Evolutionary conservation across 2,797 vertebrate genomes (phyloP).

Genomic region (Menidia menidia): DNA sequence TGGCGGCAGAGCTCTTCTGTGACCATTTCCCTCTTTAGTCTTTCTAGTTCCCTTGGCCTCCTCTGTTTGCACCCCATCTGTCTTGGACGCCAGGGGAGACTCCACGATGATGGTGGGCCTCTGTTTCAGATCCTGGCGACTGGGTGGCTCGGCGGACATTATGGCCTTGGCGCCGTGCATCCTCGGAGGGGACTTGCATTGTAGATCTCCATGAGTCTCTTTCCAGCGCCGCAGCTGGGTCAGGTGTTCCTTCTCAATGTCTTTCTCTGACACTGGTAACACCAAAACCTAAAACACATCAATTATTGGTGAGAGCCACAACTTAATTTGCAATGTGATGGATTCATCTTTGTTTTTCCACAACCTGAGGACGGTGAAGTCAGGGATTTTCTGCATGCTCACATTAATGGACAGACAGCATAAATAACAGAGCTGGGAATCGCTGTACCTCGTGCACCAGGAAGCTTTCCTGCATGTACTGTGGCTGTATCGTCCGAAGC

Average conservation of each 20-base stretch:
- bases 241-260: slow-evolving; percentile 94
- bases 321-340: neutral
- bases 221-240: slow-evolving; percentile 93
- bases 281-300: slow-evolving; percentile 85
- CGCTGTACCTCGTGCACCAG: slow-evolving; percentile 90
- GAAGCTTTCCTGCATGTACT: slow-evolving; percentile 92
- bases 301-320: neutral
- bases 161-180: slow-evolving; percentile 96
- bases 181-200: slow-evolving; percentile 89
- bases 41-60: slow-evolving; percentile 29
- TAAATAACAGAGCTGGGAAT: neutral
- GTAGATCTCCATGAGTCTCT: slow-evolving; percentile 89
- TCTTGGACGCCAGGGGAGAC: slow-evolving; percentile 36
- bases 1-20: slow-evolving; percentile 18
- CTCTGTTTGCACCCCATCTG: slow-evolving; percentile 4
- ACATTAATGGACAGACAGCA: slow-evolving; percentile 15
- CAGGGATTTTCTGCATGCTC: slow-evolving; percentile 1
- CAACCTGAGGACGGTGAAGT: slow-evolving; percentile 33
- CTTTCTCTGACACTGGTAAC: slow-evolving; percentile 88
- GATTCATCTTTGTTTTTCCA: neutral
- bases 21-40: slow-evolving; percentile 31
- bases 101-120: slow-evolving; percentile 89
- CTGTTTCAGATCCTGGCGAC: slow-evolving; percentile 85
- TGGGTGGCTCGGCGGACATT: slow-evolving; percentile 88
- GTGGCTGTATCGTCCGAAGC: slow-evolving; percentile 87